phyloP scores from a whole-genome alignment of 2,797 vertebrate species.

The Chrosomus eos region DNA sequence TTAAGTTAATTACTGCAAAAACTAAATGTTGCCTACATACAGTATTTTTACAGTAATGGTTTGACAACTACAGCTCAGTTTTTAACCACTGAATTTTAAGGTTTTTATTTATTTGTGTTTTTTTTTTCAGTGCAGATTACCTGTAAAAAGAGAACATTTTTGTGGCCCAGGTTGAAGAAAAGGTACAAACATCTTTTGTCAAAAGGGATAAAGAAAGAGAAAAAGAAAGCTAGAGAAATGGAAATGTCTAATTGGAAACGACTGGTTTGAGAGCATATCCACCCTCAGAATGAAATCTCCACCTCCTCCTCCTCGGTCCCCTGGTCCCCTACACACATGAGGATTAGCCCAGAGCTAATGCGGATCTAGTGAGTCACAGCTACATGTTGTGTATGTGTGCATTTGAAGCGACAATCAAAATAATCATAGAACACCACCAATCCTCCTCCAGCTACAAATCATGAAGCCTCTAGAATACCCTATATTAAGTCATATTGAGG shows the following conservation, averaged over 20 bases:
- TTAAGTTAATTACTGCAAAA: too few species aligned
- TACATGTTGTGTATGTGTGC: neutral
- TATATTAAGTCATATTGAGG: conserved; percentile 3
- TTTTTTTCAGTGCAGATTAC: neutral
- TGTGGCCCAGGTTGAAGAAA: neutral
- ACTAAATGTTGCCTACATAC: neutral
- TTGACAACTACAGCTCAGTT: neutral
- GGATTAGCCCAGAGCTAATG: conserved; percentile 35
- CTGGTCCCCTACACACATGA: conserved; percentile 20
- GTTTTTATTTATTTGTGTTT: neutral
- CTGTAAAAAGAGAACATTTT: neutral
- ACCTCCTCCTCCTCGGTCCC: conserved; percentile 30
- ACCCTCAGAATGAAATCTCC: conserved; percentile 39
- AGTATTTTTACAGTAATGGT: neutral
- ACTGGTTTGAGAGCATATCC: conserved; percentile 44
- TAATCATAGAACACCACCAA: conserved; percentile 12
- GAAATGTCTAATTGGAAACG: conserved; percentile 50
- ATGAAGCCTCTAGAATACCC: conserved; percentile 1
- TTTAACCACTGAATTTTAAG: neutral
- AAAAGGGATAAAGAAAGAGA: conserved; percentile 1
- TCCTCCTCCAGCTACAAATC: conserved; percentile 2
- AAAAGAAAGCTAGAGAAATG: conserved; percentile 12
- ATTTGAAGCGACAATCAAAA: conserved; percentile 14
- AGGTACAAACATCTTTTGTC: neutral
- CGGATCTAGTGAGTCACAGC: conserved; percentile 27